Percentiles rank a stretch among this genome's conserved stretches.
Evolutionary conservation across 53 echinoderm and acorn worm genomes (phyloP).

Genomic region (Zoroaster sp.): DNA sequence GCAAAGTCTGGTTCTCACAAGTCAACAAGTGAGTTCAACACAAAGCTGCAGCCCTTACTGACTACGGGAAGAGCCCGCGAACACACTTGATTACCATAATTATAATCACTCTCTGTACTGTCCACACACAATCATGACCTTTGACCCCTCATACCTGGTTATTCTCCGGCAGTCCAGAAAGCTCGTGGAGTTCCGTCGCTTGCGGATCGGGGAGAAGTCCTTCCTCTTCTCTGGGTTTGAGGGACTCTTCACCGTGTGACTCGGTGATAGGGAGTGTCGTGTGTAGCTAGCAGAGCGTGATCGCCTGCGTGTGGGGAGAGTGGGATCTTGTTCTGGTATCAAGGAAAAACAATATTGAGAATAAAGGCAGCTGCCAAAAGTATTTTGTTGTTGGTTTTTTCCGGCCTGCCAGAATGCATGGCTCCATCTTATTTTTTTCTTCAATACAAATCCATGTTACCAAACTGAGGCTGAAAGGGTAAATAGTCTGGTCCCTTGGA

Average conservation of each 20-base stretch:
- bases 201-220: slow-evolving; percentile 93
- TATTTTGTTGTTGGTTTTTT: too few species aligned
- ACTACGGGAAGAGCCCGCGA: not conserved
- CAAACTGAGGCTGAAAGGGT: too few species aligned
- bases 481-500: too few species aligned
- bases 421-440: too few species aligned
- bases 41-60: not conserved
- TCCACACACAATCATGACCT: not conserved
- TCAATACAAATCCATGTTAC: too few species aligned
- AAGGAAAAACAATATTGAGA: not conserved
- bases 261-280: slow-evolving; percentile 59
- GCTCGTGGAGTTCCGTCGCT: slow-evolving; percentile 93
- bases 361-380: not conserved
- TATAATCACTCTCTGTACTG: not conserved
- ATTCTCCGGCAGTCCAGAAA: slow-evolving; percentile 93
- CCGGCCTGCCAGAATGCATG: too few species aligned
- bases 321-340: slow-evolving; percentile 35
- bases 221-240: slow-evolving; percentile 69
- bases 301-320: slow-evolving; percentile 57
- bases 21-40: not conserved
- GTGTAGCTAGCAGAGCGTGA: slow-evolving; percentile 86
- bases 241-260: not conserved
- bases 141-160: slow-evolving; percentile 75
- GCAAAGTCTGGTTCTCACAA: not conserved
- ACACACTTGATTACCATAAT: not conserved